Evolutionary conservation across 2,113 vertebrate genomes (phyloP).

Genomic region (Hucho hucho): DNA sequence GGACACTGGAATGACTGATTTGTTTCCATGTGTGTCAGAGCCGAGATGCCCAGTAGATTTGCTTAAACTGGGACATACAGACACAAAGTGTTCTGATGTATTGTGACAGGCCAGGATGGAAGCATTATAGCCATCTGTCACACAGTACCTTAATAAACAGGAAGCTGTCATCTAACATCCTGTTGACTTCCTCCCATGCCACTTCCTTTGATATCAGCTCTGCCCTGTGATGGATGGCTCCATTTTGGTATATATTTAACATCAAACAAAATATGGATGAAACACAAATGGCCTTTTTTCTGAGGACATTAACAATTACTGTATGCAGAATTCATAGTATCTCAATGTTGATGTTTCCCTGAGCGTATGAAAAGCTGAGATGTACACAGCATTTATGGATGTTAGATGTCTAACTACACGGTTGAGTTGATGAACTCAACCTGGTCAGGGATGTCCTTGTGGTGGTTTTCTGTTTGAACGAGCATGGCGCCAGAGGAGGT

Average conservation of each 20-base stretch:
- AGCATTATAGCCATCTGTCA: not conserved
- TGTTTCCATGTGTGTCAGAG: no score
- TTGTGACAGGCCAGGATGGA: no score
- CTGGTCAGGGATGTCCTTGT: not conserved
- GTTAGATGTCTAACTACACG: not conserved
- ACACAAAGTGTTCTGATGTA: not conserved
- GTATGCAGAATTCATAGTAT: no score
- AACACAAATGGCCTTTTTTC: not conserved
- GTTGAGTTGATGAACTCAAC: not conserved
- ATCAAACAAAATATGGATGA: not conserved
- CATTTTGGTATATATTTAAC: not conserved
- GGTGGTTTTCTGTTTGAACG: not conserved
- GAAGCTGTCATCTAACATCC: not conserved
- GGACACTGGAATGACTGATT: no score
- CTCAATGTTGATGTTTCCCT: not conserved
- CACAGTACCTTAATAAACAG: not conserved
- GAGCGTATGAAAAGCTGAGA: not conserved
- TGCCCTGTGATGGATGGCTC: not conserved
- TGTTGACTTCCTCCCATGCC: not conserved
- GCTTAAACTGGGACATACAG: not conserved
- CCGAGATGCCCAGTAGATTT: not conserved
- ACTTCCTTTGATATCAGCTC: not conserved
- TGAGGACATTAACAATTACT: no score
- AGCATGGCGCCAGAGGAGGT: not conserved
- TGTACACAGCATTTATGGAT: not conserved